Evolutionary conservation across 2,797 vertebrate species (phyloP).

Genomic region (Poecilia velifera): DNA sequence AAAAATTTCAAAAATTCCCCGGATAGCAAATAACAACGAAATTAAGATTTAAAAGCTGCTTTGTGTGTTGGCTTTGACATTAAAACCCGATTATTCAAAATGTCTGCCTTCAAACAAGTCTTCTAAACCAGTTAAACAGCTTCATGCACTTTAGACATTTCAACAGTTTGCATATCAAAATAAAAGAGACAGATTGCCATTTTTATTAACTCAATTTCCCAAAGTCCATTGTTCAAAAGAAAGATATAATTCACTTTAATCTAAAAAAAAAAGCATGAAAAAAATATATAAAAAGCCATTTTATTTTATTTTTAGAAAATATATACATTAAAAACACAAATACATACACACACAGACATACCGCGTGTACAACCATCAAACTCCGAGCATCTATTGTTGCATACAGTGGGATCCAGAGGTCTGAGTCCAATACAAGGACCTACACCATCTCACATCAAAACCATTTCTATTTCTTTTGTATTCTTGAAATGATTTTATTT

Average conservation of each 20-base stretch:
- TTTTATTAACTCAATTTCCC: constrained; percentile 35
- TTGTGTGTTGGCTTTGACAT: background rate
- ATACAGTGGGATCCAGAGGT: constrained; percentile 49
- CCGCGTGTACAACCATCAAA: constrained; percentile 61
- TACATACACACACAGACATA: constrained; percentile 74
- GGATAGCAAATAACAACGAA: background rate
- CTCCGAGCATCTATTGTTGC: constrained; percentile 29
- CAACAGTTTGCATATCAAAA: background rate
- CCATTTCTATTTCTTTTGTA: background rate
- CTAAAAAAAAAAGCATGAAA: constrained; percentile 39
- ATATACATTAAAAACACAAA: constrained; percentile 82
- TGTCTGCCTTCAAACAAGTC: background rate
- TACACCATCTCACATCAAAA: background rate
- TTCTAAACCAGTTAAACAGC: background rate
- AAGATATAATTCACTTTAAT: constrained; percentile 30
- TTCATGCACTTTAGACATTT: constrained; percentile 6
- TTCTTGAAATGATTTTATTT: background rate
- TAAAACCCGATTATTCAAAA: background rate
- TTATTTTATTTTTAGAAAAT: constrained; percentile 73
- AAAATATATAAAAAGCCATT: constrained; percentile 52
- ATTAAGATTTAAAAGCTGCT: background rate
- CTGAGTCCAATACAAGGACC: constrained; percentile 26
- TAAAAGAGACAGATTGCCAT: constrained; percentile 8
- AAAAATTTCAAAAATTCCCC: no score
- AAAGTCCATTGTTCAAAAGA: constrained; percentile 42